Evolutionary conservation across 2,888 invertebrate genomes (phyloP).

Genomic region (Unio delphinus): DNA sequence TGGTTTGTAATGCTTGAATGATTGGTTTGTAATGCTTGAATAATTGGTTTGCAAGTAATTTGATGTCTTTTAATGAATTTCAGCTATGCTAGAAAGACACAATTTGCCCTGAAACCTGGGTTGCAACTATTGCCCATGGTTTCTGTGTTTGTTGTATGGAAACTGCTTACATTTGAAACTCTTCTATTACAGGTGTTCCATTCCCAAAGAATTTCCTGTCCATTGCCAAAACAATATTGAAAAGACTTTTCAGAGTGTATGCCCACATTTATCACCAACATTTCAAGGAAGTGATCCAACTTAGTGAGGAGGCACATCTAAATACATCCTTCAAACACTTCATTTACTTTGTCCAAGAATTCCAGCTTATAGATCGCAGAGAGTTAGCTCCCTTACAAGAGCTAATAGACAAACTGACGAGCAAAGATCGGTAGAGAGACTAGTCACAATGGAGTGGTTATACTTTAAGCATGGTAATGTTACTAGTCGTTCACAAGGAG

Average conservation of each 20-base stretch:
- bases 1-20: no score
- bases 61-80: no score
- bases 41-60: no score
- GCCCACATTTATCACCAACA: conserved; percentile 99
- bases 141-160: not conserved
- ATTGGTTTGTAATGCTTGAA: no score
- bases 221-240: conserved; percentile 98
- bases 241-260: conserved; percentile 97
- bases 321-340: conserved; percentile 99
- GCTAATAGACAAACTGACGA: conserved; percentile 83
- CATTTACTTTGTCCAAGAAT: conserved; percentile 97
- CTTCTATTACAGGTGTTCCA: conserved; percentile 83
- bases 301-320: conserved; percentile 95
- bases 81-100: no score
- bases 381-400: conserved; percentile 98
- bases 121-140: not conserved
- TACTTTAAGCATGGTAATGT: not conserved
- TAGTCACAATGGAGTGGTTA: not conserved
- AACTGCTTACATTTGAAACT: not conserved
- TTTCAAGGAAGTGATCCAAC: conserved; percentile 96
- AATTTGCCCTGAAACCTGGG: no score
- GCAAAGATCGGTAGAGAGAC: conserved; percentile 50
- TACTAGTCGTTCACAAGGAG: not conserved
- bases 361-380: conserved; percentile 94
- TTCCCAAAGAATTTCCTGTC: conserved; percentile 97